Base-by-base conservation (phyloP, 2,888 invertebrate species). In the Tetanocera ferruginea region DNA sequence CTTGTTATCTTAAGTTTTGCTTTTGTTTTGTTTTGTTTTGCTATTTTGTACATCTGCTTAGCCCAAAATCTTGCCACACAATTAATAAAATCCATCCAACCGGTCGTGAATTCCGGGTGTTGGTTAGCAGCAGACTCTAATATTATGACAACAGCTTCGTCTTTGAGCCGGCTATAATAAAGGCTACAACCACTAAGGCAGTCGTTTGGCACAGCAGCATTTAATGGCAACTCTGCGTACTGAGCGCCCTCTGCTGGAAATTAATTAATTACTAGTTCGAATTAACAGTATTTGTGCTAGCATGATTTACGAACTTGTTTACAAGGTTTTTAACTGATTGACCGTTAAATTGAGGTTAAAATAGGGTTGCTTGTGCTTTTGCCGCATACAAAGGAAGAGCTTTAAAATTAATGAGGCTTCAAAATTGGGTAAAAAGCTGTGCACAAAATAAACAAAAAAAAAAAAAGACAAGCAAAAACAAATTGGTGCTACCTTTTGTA, bases 311-410 rank as follows among this genome's bases (percentile, higher is more conserved):
- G 9, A n/a, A 52, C 52, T 55, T 52, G 34, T 71, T 71, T 25
- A 71, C 70, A 52, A 52, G 70, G 52, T 17, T 67, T 37, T 4
- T 14, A 43, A 67, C 49, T 43, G 43, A 67, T 67, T 34, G 67
- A 67, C 67, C 67, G 37, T 67, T 43, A 67, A 67, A 67, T 67
- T 67, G 67, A 11, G 43, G 67, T 67, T 43, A 67, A 37, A 43
- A 49, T n/a, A 19, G 43, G 43, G 37, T 37, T 37, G 14, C n/a
- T 17, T 43, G 19, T 67, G 43, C 49, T 67, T 17, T 37, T 14
- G 25, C 14, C 17, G 0, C 17, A 11, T 23, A 11, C 60, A 28
- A 28, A 5, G 17, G 23, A 5, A 28, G 19, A n/a, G n/a, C 64
- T 64, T 17, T n/a, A 9, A 17, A 64, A 17, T 62, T 62, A 49